Evolutionary conservation across 2,113 vertebrate genomes (phyloP), one percentile per base, ranked within the genome.

Genomic region (Mirza zaza): DNA sequence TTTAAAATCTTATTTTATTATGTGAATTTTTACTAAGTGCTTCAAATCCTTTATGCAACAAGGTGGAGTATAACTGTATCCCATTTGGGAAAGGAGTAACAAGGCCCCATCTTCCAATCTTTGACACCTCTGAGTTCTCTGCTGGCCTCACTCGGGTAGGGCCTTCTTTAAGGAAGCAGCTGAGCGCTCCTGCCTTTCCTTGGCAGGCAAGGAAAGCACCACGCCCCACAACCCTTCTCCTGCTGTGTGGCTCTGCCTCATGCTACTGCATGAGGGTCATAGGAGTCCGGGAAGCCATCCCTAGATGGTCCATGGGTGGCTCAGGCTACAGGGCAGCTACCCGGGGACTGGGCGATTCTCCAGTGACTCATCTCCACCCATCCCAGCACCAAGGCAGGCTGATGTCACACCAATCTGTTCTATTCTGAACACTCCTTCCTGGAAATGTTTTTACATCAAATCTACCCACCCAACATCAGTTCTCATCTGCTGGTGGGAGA

Each of bases 401-500:
- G 91, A 97, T 21, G 48, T 92, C 71, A 68, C 67, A 34, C 13
- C 29, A 20, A 29, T 32, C 63, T 73, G 36, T 79, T 82, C 85
- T 94, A 79, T 59, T 85, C 83, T 68, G 25, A 81, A 88, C 45
- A 85, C 65, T 80, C 87, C 48, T 92, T 97, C 91, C 95, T n/a
- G 91, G 70, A 96, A 83, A 83, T 57, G 57, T 34, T 91, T 88
- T 88, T 75, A 65, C 5, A 76, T 79, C n/a, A 27, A 1, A 48
- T 86, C 83, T 91, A 81, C 52, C 88, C 80, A 84, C 81, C 65
- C 81, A 85, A 34, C 80, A 39, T 61, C 27, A 83, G 39, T 29
- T 77, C 32, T 91, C 76, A n/a, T 73, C 67, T 91, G 88, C 75
- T 71, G 65, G 80, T 48, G 71, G 91, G 36, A 48, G 50, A 34